These are phyloP conservation scores for Pelosia muscerda DNA, from an alignment of 2,888 invertebrate genomes.

Conservation along the genomic window DNA sequence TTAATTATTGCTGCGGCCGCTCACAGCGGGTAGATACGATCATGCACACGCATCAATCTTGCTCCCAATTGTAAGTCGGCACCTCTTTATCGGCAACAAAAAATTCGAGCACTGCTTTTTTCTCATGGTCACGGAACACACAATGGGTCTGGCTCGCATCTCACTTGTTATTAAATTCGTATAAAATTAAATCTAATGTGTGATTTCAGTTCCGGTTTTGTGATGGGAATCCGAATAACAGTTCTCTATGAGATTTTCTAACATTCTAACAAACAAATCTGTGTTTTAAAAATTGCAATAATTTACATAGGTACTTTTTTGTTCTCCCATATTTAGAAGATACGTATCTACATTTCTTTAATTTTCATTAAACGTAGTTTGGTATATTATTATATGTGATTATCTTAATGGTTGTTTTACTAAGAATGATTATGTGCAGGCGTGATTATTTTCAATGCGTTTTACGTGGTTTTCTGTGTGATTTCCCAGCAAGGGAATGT, in stretches of 20 bases:
- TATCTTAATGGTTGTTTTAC: slow-evolving; percentile 51
- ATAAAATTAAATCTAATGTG: slow-evolving; percentile 86
- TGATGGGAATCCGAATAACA: slow-evolving; percentile 80
- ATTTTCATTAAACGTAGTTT: slow-evolving; percentile 43
- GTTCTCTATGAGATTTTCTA: slow-evolving; percentile 69
- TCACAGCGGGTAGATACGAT: slow-evolving; percentile 80
- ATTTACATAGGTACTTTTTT: slow-evolving; percentile 64
- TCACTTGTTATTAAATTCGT: slow-evolving; percentile 86
- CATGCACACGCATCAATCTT: slow-evolving; percentile 82
- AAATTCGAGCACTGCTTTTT: slow-evolving; percentile 75
- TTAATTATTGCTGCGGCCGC: slow-evolving; percentile 74
- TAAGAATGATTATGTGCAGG: slow-evolving; percentile 40
- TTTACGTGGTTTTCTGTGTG: slow-evolving; percentile 22
- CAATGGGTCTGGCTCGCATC: slow-evolving; percentile 77
- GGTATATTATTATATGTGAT: slow-evolving; percentile 31
- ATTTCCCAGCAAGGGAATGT: slow-evolving; percentile 25
- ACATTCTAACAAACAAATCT: slow-evolving; percentile 62
- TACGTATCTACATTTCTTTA: slow-evolving; percentile 55
- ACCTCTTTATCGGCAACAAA: slow-evolving; percentile 82
- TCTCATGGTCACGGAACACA: slow-evolving; percentile 78
- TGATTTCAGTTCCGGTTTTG: slow-evolving; percentile 84
- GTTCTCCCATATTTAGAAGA: slow-evolving; percentile 57
- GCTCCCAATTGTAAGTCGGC: slow-evolving; percentile 80
- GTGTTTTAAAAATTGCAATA: slow-evolving; percentile 60
- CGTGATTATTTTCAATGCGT: slow-evolving; percentile 39